Evolutionary conservation across 2,888 invertebrate species (phyloP).

Genomic region (Diaprepes abbreviatus): DNA sequence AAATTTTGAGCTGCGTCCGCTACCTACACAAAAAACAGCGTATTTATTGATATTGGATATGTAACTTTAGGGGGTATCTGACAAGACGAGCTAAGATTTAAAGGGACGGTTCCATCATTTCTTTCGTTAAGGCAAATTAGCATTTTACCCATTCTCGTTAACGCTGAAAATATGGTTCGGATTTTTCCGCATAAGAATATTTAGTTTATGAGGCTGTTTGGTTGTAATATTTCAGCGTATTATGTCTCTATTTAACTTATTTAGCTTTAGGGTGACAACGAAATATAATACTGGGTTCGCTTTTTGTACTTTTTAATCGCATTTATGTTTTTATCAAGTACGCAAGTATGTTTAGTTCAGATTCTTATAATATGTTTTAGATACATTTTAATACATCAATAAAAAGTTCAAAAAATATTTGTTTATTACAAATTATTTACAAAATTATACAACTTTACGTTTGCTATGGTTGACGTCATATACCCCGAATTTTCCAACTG

Average conservation of each 20-base stretch:
- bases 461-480: no score
- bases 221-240: not conserved
- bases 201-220: conserved; percentile 1
- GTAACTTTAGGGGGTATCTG: conserved; percentile 51
- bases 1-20: conserved; percentile 47
- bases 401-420: no score
- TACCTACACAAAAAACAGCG: conserved; percentile 52
- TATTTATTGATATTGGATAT: conserved; percentile 53
- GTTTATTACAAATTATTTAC: no score
- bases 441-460: no score
- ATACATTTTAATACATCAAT: no score
- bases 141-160: conserved; percentile 45
- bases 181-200: conserved; percentile 30
- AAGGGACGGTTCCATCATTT: conserved; percentile 32
- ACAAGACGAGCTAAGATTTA: conserved; percentile 47
- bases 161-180: conserved; percentile 30
- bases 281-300: not conserved
- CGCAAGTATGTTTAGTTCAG: no score
- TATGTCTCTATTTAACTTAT: conserved; percentile 9
- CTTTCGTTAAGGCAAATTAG: conserved; percentile 48
- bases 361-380: no score
- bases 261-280: not conserved
- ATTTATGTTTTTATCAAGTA: no score
- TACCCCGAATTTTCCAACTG: no score
- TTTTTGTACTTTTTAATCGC: no score